Conservation (phyloP, 2,888 invertebrate genomes). For the Euclidia mi region DNA sequence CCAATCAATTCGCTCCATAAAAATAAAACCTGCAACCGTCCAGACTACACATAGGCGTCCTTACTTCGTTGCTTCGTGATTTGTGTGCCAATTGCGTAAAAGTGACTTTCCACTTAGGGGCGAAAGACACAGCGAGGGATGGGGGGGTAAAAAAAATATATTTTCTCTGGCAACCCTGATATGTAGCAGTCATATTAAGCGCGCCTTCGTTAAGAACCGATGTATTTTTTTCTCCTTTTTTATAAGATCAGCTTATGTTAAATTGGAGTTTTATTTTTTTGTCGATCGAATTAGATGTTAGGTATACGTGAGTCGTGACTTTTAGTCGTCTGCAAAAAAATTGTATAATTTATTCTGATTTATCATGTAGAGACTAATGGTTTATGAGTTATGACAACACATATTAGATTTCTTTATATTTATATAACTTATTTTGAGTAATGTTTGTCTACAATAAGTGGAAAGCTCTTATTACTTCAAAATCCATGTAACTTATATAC, state of each 20-base stretch:
- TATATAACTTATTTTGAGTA: too few relatives aligned
- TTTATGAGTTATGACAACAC: too few relatives aligned
- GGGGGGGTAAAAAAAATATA: slow-evolving; percentile 38
- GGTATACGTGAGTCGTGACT: background rate
- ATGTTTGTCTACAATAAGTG: too few relatives aligned
- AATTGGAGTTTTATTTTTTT: slow-evolving; percentile 16
- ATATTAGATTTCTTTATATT: too few relatives aligned
- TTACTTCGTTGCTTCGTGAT: slow-evolving; percentile 64
- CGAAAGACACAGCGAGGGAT: slow-evolving; percentile 26
- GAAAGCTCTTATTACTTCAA: too few relatives aligned
- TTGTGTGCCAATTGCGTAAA: slow-evolving; percentile 72
- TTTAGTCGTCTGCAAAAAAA: background rate
- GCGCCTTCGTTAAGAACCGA: slow-evolving; percentile 32
- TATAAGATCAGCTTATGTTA: slow-evolving; percentile 35
- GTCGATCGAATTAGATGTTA: background rate
- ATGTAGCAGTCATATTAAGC: slow-evolving; percentile 35
- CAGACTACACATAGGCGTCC: slow-evolving; percentile 49
- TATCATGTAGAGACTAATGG: too few relatives aligned
- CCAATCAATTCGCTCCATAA: too few relatives aligned
- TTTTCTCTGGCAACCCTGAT: slow-evolving; percentile 41
- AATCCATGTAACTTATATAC: too few relatives aligned
- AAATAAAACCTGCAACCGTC: background rate
- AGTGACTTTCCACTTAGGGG: slow-evolving; percentile 64
- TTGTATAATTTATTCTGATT: too few relatives aligned
- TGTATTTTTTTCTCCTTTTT: slow-evolving; percentile 45